A percentile compares a stretch with the other conserved stretches of the same genome.
phyloP scores from a whole-genome alignment of 2,797 vertebrate genomes.

The Lepilemur septentrionalis region DNA sequence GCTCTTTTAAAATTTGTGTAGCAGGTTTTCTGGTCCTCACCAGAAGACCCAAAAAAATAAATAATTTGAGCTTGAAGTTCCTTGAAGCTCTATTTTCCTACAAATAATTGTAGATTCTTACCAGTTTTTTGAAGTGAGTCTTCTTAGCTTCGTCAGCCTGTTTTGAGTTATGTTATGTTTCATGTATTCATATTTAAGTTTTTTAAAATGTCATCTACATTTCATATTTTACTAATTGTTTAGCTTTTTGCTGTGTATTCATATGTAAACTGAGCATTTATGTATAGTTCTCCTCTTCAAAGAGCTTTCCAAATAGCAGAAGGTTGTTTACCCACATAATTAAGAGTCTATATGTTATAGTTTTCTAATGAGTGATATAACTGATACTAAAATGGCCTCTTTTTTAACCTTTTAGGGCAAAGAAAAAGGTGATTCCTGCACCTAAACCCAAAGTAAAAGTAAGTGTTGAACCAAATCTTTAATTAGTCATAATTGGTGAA shows the following conservation, averaged over 20 bases:
- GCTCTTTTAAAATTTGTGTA: too few species aligned
- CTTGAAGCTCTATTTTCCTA: neutral
- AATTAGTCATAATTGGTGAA: neutral
- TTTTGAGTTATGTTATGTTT: neutral
- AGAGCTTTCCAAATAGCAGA: neutral
- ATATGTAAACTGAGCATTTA: neutral
- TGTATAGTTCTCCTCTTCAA: neutral
- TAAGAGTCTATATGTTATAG: neutral
- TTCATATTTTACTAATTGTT: slow-evolving; percentile 41
- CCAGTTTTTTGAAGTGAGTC: neutral
- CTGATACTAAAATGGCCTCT: neutral
- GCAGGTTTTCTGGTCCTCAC: too few species aligned
- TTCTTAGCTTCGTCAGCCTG: neutral
- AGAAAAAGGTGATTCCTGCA: slow-evolving; percentile 93
- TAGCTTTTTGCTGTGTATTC: neutral
- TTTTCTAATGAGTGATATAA: neutral
- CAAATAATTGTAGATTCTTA: slow-evolving; percentile 23
- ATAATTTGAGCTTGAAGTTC: slow-evolving; percentile 26
- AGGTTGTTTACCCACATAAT: neutral
- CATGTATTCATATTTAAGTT: neutral
- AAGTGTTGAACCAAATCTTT: slow-evolving; percentile 64
- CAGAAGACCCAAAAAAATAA: too few species aligned
- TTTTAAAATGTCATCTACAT: neutral
- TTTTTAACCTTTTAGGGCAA: slow-evolving; percentile 87
- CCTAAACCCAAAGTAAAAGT: slow-evolving; percentile 95